phyloP scores from a whole-genome alignment of 2,888 invertebrate species.

The Hydrotaea cyrtoneurina region DNA sequence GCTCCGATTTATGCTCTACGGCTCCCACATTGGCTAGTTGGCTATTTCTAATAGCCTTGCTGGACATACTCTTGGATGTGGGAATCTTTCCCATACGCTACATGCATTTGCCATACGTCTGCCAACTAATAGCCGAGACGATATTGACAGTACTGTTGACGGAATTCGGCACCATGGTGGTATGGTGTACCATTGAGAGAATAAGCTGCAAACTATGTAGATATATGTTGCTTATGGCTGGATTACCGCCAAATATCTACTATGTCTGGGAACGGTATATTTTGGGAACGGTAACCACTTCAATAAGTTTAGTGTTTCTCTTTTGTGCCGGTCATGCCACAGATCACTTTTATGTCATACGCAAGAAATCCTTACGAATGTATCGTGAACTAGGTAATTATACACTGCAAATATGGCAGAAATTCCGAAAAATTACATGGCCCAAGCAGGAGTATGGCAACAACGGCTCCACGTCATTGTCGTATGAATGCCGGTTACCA shows the following conservation, averaged over 20 bases:
- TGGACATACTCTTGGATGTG: slow-evolving; percentile 71
- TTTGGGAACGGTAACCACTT: slow-evolving; percentile 62
- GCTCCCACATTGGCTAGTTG: slow-evolving; percentile 73
- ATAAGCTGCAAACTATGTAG: slow-evolving; percentile 62
- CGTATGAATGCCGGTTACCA: background rate
- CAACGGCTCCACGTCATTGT: background rate
- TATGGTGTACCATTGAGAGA: slow-evolving; percentile 74
- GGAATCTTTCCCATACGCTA: slow-evolving; percentile 73
- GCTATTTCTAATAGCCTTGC: slow-evolving; percentile 72
- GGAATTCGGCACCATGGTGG: slow-evolving; percentile 71
- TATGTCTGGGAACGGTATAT: slow-evolving; percentile 62
- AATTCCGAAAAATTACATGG: slow-evolving; percentile 7
- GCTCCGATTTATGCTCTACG: slow-evolving; percentile 72
- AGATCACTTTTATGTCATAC: slow-evolving; percentile 67
- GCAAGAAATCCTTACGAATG: slow-evolving; percentile 62
- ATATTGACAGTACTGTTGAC: slow-evolving; percentile 69
- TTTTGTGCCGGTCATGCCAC: slow-evolving; percentile 66
- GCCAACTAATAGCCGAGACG: slow-evolving; percentile 70
- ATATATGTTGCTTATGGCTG: slow-evolving; percentile 52
- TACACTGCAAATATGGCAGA: background rate
- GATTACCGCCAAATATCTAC: slow-evolving; percentile 55
- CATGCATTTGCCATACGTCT: slow-evolving; percentile 70
- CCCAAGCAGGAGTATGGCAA: background rate
- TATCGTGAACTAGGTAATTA: slow-evolving; percentile 55
- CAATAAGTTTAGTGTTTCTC: slow-evolving; percentile 64